phyloP scores from a whole-genome alignment of 2,797 vertebrate species.

The Mus spretus region DNA sequence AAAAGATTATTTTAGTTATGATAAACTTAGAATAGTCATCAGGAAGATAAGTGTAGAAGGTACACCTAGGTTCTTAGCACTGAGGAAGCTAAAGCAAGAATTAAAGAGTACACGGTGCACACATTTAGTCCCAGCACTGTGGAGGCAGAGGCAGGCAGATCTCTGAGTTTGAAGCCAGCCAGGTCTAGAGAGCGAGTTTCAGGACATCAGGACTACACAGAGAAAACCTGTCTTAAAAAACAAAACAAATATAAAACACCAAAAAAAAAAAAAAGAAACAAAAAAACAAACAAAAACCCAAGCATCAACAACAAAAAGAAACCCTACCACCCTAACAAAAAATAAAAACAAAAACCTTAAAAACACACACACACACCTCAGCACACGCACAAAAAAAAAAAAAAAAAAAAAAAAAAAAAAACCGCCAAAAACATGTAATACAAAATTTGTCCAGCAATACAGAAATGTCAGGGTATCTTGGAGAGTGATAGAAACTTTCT shows the following conservation, averaged over 20 bases:
- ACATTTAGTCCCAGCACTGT: neutral
- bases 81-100: neutral
- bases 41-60: neutral
- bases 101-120: neutral
- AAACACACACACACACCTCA: neutral
- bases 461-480: neutral
- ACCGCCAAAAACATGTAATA: neutral
- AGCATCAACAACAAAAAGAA: neutral
- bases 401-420: neutral
- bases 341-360: neutral
- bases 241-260: too few species aligned
- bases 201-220: neutral
- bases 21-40: neutral
- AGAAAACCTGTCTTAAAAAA: neutral
- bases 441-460: neutral
- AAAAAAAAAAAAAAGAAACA: too few species aligned
- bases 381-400: neutral
- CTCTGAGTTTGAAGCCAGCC: neutral
- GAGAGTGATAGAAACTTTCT: neutral
- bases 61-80: neutral
- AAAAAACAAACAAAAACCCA: neutral
- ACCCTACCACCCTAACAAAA: neutral
- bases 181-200: neutral
- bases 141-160: neutral
- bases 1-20: neutral